Evolutionary conservation across 2,888 invertebrate species (phyloP).

Genomic region (Callosobruchus maculatus): DNA sequence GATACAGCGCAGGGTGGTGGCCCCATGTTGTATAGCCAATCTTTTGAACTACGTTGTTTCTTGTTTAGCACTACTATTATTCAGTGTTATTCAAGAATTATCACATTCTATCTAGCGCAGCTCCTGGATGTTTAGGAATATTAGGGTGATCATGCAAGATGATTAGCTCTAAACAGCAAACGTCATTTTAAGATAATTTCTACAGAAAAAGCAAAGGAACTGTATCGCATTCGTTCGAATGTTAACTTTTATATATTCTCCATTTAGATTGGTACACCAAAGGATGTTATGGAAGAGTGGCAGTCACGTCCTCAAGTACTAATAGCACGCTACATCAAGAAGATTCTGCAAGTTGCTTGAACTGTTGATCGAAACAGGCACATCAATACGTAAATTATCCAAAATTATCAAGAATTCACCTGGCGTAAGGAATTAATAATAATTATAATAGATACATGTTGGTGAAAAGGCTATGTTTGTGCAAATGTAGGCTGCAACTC

Average conservation of each 20-base stretch:
- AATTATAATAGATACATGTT: not conserved
- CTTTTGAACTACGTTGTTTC: no score
- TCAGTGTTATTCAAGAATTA: no score
- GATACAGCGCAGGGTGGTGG: no score
- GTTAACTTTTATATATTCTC: not conserved
- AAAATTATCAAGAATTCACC: no score
- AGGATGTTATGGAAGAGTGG: slow-evolving; percentile 87
- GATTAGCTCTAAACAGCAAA: no score
- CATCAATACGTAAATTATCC: not conserved
- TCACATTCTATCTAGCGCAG: no score
- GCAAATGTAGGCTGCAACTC: not conserved
- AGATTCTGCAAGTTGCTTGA: slow-evolving; percentile 75
- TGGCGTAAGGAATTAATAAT: not conserved
- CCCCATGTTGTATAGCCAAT: no score
- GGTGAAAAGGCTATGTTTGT: not conserved
- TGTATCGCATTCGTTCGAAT: not conserved
- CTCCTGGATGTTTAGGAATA: no score
- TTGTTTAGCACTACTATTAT: no score
- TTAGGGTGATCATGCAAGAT: no score
- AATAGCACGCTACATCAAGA: slow-evolving; percentile 78
- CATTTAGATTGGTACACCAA: slow-evolving; percentile 74
- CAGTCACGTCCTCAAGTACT: slow-evolving; percentile 84
- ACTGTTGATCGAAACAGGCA: slow-evolving; percentile 22
- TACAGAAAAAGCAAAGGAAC: not conserved
- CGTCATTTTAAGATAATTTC: not conserved